Conservation (phyloP, 2,797 vertebrate genomes). For the Gymnothorax reevesii region DNA sequence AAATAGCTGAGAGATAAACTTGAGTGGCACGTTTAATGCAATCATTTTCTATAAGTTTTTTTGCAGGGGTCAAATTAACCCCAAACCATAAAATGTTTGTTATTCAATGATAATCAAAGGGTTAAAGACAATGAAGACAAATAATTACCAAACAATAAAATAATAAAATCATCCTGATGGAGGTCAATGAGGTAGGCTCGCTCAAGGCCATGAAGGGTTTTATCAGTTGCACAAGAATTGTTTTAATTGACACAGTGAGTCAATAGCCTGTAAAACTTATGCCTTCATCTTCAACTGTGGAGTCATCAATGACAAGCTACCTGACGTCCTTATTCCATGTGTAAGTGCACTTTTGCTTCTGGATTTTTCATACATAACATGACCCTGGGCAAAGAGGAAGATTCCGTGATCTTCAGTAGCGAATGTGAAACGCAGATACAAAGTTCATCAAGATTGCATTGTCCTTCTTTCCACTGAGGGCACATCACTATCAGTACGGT, state of each 20-base stretch:
- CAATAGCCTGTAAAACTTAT: slow-evolving; percentile 26
- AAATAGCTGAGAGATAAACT: too few relatives aligned
- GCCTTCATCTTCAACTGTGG: slow-evolving; percentile 23
- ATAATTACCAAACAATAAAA: background rate
- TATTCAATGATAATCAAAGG: too few relatives aligned
- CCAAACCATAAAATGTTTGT: too few relatives aligned
- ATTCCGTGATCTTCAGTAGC: background rate
- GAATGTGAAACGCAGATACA: background rate
- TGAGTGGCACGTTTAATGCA: too few relatives aligned
- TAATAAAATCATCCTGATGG: slow-evolving; percentile 26
- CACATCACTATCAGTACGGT: background rate
- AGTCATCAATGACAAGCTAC: slow-evolving; percentile 12
- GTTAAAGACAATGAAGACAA: background rate
- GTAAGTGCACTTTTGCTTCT: slow-evolving; percentile 20
- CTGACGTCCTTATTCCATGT: slow-evolving; percentile 7
- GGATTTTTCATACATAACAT: background rate
- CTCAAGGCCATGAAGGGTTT: slow-evolving; percentile 35
- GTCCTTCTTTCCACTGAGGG: background rate
- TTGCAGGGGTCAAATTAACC: too few relatives aligned
- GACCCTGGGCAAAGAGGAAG: background rate
- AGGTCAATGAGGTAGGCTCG: slow-evolving; percentile 45
- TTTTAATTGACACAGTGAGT: slow-evolving; percentile 11
- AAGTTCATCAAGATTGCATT: background rate
- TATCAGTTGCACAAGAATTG: background rate
- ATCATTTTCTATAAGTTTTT: too few relatives aligned